These are phyloP conservation scores for Drosophila lutescens DNA, from an alignment of 2,888 invertebrate genomes.

Conservation along the genomic window DNA sequence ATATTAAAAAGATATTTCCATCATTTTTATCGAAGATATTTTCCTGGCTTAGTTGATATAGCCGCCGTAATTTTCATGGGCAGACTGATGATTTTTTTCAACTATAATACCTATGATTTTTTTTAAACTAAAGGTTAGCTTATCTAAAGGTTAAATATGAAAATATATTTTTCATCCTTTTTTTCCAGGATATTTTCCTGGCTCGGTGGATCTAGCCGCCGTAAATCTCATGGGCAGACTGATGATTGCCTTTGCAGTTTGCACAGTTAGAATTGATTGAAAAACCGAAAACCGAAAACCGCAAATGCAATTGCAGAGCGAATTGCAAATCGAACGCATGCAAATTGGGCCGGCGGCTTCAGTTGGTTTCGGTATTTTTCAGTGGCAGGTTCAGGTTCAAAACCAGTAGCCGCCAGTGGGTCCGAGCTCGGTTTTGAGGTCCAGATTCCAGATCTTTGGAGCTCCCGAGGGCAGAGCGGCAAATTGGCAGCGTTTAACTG, in stretches of 20 bases:
- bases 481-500: conserved; percentile 76
- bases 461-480: conserved; percentile 44
- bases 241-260: conserved; percentile 49
- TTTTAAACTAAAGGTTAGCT: too few relatives aligned
- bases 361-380: conserved; percentile 1
- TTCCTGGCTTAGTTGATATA: neutral
- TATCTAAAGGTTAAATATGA: too few relatives aligned
- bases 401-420: conserved; percentile 67
- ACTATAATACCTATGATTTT: too few relatives aligned
- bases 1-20: too few relatives aligned
- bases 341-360: conserved; percentile 64
- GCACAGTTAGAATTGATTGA: conserved; percentile 76
- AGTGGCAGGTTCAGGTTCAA: conserved; percentile 58
- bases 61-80: conserved; percentile 19
- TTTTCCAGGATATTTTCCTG: conserved; percentile 2
- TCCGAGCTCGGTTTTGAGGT: conserved; percentile 1
- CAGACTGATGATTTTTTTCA: conserved; percentile 16
- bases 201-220: neutral
- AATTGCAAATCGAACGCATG: conserved; percentile 75
- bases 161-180: neutral
- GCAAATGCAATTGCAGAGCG: conserved; percentile 73
- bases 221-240: conserved; percentile 27
- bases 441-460: conserved; percentile 4
- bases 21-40: conserved; percentile 5
- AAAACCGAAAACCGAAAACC: conserved; percentile 71